Evolutionary conservation across 1,140 invertebrate genomes (phyloP), one percentile per base, ranked within the genome.

Genomic region (Charaxes varanes): DNA sequence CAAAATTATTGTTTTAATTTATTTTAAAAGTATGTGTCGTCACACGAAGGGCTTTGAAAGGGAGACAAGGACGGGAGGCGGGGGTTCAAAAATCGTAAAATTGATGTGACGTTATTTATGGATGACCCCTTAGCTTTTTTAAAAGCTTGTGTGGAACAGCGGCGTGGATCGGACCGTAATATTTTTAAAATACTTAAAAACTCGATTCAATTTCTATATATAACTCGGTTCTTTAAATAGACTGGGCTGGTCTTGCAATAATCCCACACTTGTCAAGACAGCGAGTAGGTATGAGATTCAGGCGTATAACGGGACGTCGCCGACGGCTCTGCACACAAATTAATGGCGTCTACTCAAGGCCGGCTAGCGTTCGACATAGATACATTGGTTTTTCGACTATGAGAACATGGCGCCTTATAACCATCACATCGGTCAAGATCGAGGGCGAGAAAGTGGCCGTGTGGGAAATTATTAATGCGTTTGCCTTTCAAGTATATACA

Each of bases 301-400:
- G 63, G 57, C 66, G 50, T 48, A 37, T 82, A 82, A 82, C 78
- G 78, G 74, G 67, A 76, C 47, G 47, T 26, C 49, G 59, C 45
- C 48, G 62, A 49, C 62, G 62, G 65, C 68, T 77, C 54, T 67
- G 72, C 72, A 77, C 78, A 76, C 74, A 73, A 78, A 81, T 81
- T 79, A 77, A 78, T 76, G 61, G 62, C 60, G 66, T 55, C 52
- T 53, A 67, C 73, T 82, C 78, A 82, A 82, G 78, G 78, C 78
- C 74, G 71, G 71, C 71, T 76, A 73, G 63, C 62, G 67, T 70
- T 78, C 74, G 74, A 78, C 70, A 79, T 76, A 73, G 66, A 79
- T 77, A 76, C 72, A 79, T 77, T 63, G 62, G 56, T 68, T 77
- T 77, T 71, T 68, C 65, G 64, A 68, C 66, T 65, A 67, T 66